phyloP scores from a whole-genome alignment of 2,113 vertebrate genomes.

The Enhydra lutris region DNA sequence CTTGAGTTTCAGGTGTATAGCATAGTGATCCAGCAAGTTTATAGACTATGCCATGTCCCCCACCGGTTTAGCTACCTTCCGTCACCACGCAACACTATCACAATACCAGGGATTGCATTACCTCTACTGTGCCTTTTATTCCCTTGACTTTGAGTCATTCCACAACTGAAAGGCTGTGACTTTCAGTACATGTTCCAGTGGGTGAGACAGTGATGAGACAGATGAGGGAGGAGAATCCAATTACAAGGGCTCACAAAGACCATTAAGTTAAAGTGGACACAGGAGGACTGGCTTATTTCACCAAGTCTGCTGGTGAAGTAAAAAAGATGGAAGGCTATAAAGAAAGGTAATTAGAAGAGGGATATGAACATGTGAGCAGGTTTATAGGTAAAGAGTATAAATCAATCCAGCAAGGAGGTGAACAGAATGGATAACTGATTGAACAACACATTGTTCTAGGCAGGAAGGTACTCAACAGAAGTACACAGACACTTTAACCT shows the following conservation, averaged over 20 bases:
- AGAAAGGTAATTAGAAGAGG: neutral
- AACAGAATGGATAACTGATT: neutral
- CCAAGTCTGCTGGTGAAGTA: neutral
- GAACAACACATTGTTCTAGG: neutral
- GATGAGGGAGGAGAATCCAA: neutral
- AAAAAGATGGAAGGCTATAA: neutral
- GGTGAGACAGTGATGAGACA: neutral
- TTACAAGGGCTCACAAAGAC: neutral
- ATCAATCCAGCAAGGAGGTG: neutral
- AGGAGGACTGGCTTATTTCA: neutral
- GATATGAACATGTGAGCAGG: neutral
- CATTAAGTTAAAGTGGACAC: neutral
- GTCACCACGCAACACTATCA: neutral
- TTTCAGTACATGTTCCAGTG: neutral
- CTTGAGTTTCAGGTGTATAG: neutral
- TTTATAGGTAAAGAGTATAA: neutral
- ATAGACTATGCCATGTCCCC: neutral
- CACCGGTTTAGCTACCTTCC: neutral
- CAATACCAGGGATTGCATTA: neutral
- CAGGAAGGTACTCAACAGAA: neutral
- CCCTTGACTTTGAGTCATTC: neutral
- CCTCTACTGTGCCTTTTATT: neutral
- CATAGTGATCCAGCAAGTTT: neutral
- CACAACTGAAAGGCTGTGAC: neutral
- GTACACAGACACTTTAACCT: neutral